Base-by-base conservation (phyloP, 2,113 vertebrate genomes). In the Platanista minor region DNA sequence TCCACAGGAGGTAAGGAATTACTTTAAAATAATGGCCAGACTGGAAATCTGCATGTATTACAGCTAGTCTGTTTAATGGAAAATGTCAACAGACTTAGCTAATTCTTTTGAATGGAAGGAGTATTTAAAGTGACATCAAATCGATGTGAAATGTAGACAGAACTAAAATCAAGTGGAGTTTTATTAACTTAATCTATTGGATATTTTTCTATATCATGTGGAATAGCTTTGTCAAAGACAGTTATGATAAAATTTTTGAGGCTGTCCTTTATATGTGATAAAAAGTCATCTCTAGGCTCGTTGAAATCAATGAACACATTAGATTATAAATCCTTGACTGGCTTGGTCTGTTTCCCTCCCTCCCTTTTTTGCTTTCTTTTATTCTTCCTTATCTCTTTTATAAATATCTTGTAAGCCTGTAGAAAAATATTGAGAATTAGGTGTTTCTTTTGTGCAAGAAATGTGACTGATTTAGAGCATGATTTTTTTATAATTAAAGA, bases 121-220 rank as follows among this genome's bases (percentile, higher is more conserved):
- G 2, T 75, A 83, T 94, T 96, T 93, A 89, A 71, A 54, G 17
- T 75, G 89, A 80, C 43, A 87, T 91, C 29, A 85, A 91, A 84
- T 96, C 6, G 14, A 66, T 93, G 36, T 77, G n/a, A 80, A 97
- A 90, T 74, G 46, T 83, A 87, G 78, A 72, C 43, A 84, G 74
- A 83, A 39, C 36, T 77, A 41, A 87, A 92, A 87, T 54, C 36
- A 94, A 97, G 59, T 95, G 36, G 31, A 90, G 39, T 95, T 95
- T 94, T 95, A 93, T 87, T 91, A 96, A 39, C 49, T 82, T 87
- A 59, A 49, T 92, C 49, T 95, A 66, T 49, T 81, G 41, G 49
- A 57, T 67, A 43, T 92, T 83, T 96, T 96, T 91, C 14, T 57
- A 4, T 72, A 88, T 77, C 39, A 29, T 89, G 39, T 94, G 64